A percentile compares a stretch with the other conserved stretches of the same genome.
phyloP scores from a whole-genome alignment of 2,888 invertebrate genomes.

The Machimus atricapillus region DNA sequence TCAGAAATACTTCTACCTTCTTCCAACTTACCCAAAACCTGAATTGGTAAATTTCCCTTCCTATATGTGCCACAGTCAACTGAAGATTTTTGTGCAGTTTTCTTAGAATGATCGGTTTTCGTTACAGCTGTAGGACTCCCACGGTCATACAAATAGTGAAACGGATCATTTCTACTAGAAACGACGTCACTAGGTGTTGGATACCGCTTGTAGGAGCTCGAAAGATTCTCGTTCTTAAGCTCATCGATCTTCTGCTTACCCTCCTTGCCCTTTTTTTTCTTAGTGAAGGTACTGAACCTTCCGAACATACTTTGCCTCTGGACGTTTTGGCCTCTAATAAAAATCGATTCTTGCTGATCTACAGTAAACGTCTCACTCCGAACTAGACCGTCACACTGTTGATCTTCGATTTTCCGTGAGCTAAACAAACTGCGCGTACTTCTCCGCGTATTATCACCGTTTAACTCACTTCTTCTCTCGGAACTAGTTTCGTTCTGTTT shows the following conservation, averaged over 20 bases:
- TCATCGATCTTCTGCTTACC: constrained; percentile 50
- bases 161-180: constrained; percentile 58
- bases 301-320: constrained; percentile 55
- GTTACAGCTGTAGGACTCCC: not conserved
- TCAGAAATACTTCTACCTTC: constrained; percentile 54
- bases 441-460: constrained; percentile 9
- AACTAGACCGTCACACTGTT: constrained; percentile 52
- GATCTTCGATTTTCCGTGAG: not conserved
- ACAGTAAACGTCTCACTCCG: constrained; percentile 60
- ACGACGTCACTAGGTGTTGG: constrained; percentile 54
- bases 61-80: constrained; percentile 58
- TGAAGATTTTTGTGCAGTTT: not conserved
- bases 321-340: not conserved
- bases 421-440: not conserved
- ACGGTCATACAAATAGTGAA: constrained; percentile 58
- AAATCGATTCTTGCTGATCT: constrained; percentile 47
- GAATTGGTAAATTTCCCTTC: constrained; percentile 55
- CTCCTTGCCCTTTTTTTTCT: constrained; percentile 54
- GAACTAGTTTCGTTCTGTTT: constrained; percentile 52
- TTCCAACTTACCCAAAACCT: constrained; percentile 56
- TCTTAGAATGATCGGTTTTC: not conserved
- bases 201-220: constrained; percentile 38
- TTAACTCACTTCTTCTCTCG: constrained; percentile 11
- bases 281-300: constrained; percentile 60
- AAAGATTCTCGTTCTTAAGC: constrained; percentile 39